Conservation (phyloP, 2,113 vertebrate genomes). For the Aythya baeri region DNA sequence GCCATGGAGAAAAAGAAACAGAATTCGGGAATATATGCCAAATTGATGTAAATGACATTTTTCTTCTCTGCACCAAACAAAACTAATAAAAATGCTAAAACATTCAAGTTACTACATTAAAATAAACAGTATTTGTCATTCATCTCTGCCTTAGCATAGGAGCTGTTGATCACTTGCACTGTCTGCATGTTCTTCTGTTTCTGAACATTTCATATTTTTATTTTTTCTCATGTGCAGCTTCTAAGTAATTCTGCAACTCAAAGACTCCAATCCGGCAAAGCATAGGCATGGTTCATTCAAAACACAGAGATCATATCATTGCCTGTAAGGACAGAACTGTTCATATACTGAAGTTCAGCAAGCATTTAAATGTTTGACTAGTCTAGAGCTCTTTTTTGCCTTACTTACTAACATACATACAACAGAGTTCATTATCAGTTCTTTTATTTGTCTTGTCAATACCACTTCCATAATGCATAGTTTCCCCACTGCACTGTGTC, state of each 20-base stretch:
- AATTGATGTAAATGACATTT: not conserved
- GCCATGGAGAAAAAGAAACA: constrained; percentile 4
- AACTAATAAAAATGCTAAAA: not conserved
- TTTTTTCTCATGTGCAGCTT: not conserved
- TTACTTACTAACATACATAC: not conserved
- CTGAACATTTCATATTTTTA: not conserved
- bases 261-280: not conserved
- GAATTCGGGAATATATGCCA: not conserved
- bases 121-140: not conserved
- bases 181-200: not conserved
- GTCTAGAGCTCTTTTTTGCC: not conserved
- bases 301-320: not conserved
- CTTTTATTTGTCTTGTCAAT: not conserved
- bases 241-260: not conserved
- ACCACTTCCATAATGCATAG: not conserved
- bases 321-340: not conserved
- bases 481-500: not conserved
- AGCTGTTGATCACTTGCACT: not conserved
- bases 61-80: not conserved
- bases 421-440: not conserved
- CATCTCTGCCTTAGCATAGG: not conserved
- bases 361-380: not conserved
- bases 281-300: not conserved
- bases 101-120: not conserved
- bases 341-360: not conserved